A percentile compares a stretch with the other conserved stretches of the same genome.
Conservation (phyloP, 2,888 invertebrate genomes). For the Lissonota sp. region DNA sequence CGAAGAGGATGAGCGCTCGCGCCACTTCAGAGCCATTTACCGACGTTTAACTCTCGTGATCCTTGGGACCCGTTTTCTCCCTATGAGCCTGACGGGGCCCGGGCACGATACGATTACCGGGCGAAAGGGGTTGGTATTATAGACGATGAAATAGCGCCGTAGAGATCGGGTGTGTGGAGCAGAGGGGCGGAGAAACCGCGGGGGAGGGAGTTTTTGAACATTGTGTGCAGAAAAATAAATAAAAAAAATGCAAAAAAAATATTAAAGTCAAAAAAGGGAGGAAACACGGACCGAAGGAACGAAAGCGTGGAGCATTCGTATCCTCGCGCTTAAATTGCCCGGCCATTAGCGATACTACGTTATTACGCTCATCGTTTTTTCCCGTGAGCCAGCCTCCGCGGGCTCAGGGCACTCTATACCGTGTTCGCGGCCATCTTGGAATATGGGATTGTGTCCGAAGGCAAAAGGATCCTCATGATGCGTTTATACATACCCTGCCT, state of each 20-base stretch:
- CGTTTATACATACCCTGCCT: constrained; percentile 40
- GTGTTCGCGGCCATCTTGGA: constrained; percentile 81
- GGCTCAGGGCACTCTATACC: constrained; percentile 59
- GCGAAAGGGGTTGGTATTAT: constrained; percentile 57
- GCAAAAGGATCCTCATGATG: constrained; percentile 60
- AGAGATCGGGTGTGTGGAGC: background rate
- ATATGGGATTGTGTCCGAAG: constrained; percentile 78
- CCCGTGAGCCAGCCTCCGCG: constrained; percentile 76
- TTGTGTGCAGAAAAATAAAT: constrained; percentile 53
- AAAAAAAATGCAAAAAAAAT: constrained; percentile 51
- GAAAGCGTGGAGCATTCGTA: constrained; percentile 78
- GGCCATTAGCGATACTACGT: constrained; percentile 84
- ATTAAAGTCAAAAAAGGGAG: constrained; percentile 62
- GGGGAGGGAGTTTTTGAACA: constrained; percentile 43
- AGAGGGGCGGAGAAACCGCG: constrained; percentile 40
- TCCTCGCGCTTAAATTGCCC: constrained; percentile 81
- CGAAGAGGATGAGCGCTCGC: constrained; percentile 23
- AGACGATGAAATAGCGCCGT: constrained; percentile 39
- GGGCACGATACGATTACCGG: constrained; percentile 44
- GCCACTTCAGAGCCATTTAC: constrained; percentile 68
- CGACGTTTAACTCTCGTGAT: constrained; percentile 72
- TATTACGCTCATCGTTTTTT: constrained; percentile 83
- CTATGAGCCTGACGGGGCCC: constrained; percentile 23
- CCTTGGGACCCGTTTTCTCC: constrained; percentile 1
- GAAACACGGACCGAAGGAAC: constrained; percentile 70